phyloP scores from a whole-genome alignment of 1,140 invertebrate genomes.

The Arion vulgaris region DNA sequence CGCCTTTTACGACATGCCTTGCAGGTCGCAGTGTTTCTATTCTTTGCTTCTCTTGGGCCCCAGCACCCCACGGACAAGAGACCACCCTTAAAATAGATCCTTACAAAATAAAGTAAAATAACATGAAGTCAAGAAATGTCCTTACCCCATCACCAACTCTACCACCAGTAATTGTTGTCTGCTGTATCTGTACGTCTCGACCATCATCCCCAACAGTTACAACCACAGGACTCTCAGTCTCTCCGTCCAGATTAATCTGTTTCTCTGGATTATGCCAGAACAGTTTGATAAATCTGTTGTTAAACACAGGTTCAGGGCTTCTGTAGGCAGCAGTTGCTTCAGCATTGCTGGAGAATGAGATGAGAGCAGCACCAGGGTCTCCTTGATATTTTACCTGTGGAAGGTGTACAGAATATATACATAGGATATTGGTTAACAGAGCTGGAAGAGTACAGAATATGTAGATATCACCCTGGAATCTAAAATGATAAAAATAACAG shows the following conservation, averaged over 20 bases:
- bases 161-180: slow-evolving; percentile 2
- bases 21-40: too few species aligned
- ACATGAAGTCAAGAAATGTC: background rate
- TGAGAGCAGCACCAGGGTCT: slow-evolving; percentile 92
- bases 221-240: slow-evolving; percentile 12
- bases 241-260: slow-evolving; percentile 6
- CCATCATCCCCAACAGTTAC: slow-evolving; percentile 3
- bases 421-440: too few species aligned
- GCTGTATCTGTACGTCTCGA: background rate
- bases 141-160: slow-evolving; percentile 34
- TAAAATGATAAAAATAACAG: too few species aligned
- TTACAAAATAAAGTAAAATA: too few species aligned
- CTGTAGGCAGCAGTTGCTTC: slow-evolving; percentile 94
- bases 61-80: too few species aligned
- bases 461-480: too few species aligned
- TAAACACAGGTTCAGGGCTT: slow-evolving; percentile 94
- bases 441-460: too few species aligned
- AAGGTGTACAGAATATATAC: background rate
- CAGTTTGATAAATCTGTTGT: slow-evolving; percentile 86
- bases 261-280: slow-evolving; percentile 76
- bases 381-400: slow-evolving; percentile 86
- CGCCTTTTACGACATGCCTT: too few species aligned
- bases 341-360: slow-evolving; percentile 89
- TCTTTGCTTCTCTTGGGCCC: too few species aligned
- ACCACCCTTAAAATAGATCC: too few species aligned